These are phyloP conservation scores for Cyprinodon variegatus DNA, from an alignment of 2,113 vertebrate species.

Conservation along the genomic window DNA sequence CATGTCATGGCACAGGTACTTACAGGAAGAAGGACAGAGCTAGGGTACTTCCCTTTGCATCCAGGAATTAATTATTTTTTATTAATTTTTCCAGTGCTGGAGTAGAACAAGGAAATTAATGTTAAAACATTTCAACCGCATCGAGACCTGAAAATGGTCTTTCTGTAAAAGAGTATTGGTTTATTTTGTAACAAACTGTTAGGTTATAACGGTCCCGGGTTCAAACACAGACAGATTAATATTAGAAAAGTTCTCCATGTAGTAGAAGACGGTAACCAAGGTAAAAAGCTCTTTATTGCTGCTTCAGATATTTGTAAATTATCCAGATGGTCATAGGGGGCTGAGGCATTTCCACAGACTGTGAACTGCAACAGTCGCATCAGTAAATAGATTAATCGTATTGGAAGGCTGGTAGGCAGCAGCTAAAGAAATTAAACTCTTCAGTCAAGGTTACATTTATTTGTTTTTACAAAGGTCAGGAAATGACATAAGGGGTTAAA, in stretches of 20 bases:
- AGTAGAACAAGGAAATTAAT: not conserved
- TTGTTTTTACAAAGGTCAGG: not conserved
- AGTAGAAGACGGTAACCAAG: too few relatives aligned
- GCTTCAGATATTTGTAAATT: too few relatives aligned
- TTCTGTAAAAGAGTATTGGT: not conserved
- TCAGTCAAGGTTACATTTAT: not conserved
- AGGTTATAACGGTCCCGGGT: too few relatives aligned
- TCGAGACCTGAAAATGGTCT: not conserved
- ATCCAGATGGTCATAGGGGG: too few relatives aligned
- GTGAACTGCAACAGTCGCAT: too few relatives aligned
- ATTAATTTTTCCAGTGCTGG: not conserved
- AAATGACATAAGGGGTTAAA: not conserved
- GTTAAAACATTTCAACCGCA: not conserved
- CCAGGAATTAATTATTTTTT: not conserved
- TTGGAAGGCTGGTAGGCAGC: not conserved
- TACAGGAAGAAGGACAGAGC: not conserved
- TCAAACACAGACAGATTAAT: too few relatives aligned
- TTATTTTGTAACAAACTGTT: too few relatives aligned
- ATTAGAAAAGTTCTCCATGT: too few relatives aligned
- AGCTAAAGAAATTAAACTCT: not conserved
- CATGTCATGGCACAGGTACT: not conserved
- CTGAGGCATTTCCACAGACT: too few relatives aligned
- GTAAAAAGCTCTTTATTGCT: too few relatives aligned
- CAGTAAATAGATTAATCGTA: too few relatives aligned
- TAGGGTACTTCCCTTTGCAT: slow-evolving; percentile 2